phyloP scores from a whole-genome alignment of 2,888 invertebrate genomes.

The Camponotus fellah region DNA sequence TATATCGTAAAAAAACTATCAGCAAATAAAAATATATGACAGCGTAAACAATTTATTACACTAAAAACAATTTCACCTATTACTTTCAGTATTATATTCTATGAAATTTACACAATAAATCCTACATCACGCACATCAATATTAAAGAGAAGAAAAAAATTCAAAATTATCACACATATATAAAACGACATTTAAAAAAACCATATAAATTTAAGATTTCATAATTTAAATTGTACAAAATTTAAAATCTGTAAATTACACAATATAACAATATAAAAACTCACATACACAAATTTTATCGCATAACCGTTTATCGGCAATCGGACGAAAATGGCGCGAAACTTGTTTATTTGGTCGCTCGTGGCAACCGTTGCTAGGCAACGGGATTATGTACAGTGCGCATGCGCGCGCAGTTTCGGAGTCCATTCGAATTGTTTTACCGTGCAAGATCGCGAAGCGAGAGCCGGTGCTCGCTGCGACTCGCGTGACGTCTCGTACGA shows the following conservation, averaged over 20 bases:
- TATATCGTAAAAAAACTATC: neutral
- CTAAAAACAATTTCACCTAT: neutral
- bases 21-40: neutral
- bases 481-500: constrained; percentile 30
- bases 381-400: constrained; percentile 28
- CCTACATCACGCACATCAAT: neutral
- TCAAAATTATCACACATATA: neutral
- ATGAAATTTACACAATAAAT: neutral
- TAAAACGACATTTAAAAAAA: neutral
- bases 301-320: neutral
- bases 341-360: constrained; percentile 62
- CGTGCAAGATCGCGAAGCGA: neutral
- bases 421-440: neutral
- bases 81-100: neutral
- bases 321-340: constrained; percentile 59
- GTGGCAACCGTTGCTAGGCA: constrained; percentile 57
- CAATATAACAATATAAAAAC: constrained; percentile 3
- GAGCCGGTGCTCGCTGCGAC: neutral
- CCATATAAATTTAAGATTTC: too few species aligned
- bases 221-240: neutral
- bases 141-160: neutral
- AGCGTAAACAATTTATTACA: neutral
- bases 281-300: too few species aligned
- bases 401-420: neutral
- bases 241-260: neutral